Evolutionary conservation across 1,140 invertebrate genomes (phyloP).

Genomic region (Euborellia annulipes): DNA sequence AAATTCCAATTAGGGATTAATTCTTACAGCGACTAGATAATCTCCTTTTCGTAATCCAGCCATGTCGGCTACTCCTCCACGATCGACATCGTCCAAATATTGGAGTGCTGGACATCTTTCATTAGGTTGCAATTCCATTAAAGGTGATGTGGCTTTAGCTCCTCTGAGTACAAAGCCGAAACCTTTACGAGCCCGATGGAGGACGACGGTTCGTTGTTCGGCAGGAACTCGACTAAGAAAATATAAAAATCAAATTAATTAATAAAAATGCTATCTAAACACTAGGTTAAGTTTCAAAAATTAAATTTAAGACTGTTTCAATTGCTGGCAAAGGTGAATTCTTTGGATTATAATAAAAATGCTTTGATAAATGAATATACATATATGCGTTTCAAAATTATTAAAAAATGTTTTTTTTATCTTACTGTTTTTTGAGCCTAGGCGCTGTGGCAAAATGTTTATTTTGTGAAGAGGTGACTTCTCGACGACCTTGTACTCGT

Average conservation of each 20-base stretch:
- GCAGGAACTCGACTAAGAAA: conserved; percentile 35
- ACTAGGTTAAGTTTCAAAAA: conserved; percentile 15
- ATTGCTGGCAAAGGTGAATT: too few species aligned
- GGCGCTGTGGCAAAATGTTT: conserved; percentile 61
- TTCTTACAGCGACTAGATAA: conserved; percentile 72
- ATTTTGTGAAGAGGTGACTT: conserved; percentile 27
- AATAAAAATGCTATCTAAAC: conserved; percentile 8
- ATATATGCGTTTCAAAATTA: too few species aligned
- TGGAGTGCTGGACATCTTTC: conserved; percentile 86
- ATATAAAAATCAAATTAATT: background rate
- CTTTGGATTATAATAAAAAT: too few species aligned
- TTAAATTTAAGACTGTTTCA: conserved; percentile 2
- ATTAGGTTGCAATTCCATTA: conserved; percentile 71
- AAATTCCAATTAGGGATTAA: background rate
- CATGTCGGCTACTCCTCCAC: conserved; percentile 86
- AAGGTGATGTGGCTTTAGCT: conserved; percentile 81
- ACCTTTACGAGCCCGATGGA: conserved; percentile 86
- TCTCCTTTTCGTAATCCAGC: conserved; percentile 89
- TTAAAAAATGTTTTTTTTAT: conserved; percentile 9
- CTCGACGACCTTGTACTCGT: conserved; percentile 17
- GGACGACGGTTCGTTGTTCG: conserved; percentile 73
- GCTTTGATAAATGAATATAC: too few species aligned
- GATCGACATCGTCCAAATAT: conserved; percentile 96
- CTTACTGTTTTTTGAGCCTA: conserved; percentile 65
- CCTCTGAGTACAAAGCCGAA: conserved; percentile 97